Conservation (phyloP, 2,113 vertebrate species). For the Austrofundulus limnaeus region DNA sequence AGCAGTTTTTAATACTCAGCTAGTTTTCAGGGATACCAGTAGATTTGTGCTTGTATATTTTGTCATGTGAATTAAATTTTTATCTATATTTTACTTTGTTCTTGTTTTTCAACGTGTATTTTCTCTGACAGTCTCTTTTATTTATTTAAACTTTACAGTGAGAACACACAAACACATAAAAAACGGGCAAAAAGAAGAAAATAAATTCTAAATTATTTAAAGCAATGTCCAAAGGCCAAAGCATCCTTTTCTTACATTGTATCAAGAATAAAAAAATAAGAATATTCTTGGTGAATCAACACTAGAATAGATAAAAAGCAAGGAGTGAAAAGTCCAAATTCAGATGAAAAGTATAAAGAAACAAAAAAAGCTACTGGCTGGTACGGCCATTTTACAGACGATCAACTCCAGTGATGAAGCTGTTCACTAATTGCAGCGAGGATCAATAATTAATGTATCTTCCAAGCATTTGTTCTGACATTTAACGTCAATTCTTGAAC, state of each 20-base stretch:
- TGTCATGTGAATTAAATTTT: too few relatives aligned
- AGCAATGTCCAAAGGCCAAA: not conserved
- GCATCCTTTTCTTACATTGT: not conserved
- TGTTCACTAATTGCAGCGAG: constrained; percentile 23
- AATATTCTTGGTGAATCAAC: not conserved
- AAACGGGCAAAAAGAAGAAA: not conserved
- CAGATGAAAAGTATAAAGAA: constrained; percentile 1
- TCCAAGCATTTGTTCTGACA: constrained; percentile 48
- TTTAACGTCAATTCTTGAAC: constrained; percentile 39
- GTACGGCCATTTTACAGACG: constrained; percentile 21
- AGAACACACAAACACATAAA: not conserved
- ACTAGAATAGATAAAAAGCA: not conserved
- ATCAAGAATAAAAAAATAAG: constrained; percentile 3
- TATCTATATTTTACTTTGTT: too few relatives aligned
- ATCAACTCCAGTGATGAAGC: constrained; percentile 33
- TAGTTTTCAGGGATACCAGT: too few relatives aligned
- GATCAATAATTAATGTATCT: constrained; percentile 52
- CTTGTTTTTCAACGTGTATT: too few relatives aligned
- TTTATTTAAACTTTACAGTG: too few relatives aligned
- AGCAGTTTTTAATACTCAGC: too few relatives aligned
- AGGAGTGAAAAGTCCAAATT: not conserved
- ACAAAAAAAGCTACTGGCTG: not conserved
- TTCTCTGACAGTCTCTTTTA: too few relatives aligned
- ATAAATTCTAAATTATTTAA: not conserved
- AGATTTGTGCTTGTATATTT: too few relatives aligned